phyloP scores from a whole-genome alignment of 2,888 invertebrate genomes.

The Oxytorus armatus region DNA sequence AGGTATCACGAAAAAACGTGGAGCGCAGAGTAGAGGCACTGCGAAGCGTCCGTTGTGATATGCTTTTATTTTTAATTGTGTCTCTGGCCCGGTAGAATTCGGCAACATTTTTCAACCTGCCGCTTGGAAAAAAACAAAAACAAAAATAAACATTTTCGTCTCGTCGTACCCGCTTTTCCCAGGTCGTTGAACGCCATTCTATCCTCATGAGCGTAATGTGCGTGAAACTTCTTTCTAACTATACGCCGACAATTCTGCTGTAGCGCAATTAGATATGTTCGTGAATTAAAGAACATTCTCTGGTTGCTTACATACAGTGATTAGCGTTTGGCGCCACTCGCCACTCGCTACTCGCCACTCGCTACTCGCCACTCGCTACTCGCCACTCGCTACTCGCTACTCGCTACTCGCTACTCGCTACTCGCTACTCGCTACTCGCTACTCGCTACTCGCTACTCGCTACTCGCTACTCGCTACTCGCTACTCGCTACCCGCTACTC shows the following conservation, averaged over 20 bases:
- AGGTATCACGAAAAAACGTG: slow-evolving; percentile 51
- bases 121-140: slow-evolving; percentile 9
- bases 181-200: background rate
- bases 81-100: slow-evolving; percentile 12
- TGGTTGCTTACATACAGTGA: too few species aligned
- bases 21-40: background rate
- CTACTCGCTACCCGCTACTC: too few species aligned
- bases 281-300: too few species aligned
- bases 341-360: too few species aligned
- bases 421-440: too few species aligned
- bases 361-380: too few species aligned
- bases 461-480: too few species aligned
- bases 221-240: slow-evolving; percentile 9
- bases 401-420: too few species aligned
- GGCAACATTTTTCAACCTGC: slow-evolving; percentile 45
- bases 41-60: slow-evolving; percentile 30
- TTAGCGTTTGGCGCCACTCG: too few species aligned
- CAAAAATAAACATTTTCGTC: slow-evolving; percentile 32
- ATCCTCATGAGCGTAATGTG: background rate
- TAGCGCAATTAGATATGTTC: too few species aligned
- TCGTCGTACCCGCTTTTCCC: slow-evolving; percentile 2
- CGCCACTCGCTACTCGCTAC: too few species aligned
- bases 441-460: too few species aligned
- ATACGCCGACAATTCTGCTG: background rate
- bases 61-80: slow-evolving; percentile 54